Percentiles rank a stretch among this genome's conserved stretches.
Evolutionary conservation across 92 coral and sea anemone species (phyloP).

Genomic region (Diadumene lineata): DNA sequence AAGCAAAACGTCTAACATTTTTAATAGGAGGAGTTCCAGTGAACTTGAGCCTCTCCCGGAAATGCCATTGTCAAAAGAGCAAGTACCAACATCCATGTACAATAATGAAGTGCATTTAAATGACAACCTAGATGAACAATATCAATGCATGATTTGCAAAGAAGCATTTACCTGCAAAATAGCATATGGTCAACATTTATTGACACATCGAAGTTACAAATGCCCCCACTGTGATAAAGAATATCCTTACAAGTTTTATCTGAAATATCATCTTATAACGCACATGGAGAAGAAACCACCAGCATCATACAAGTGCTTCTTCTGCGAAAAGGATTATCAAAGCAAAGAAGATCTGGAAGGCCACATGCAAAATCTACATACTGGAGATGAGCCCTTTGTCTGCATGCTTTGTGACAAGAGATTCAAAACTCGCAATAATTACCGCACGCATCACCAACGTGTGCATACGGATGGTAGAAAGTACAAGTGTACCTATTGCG

Average conservation of each 20-base stretch:
- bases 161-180: neutral
- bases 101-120: neutral
- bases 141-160: neutral
- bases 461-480: neutral
- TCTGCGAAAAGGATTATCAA: neutral
- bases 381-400: neutral
- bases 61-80: neutral
- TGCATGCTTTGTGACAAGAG: neutral
- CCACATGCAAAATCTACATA: neutral
- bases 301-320: neutral
- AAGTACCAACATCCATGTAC: neutral
- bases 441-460: neutral
- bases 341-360: neutral
- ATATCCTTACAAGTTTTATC: neutral
- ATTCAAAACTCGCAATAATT: neutral
- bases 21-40: no score
- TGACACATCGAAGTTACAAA: constrained; percentile 1
- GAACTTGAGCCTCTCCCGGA: no score
- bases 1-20: no score
- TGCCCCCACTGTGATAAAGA: neutral
- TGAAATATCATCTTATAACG: neutral
- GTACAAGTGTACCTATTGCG: neutral
- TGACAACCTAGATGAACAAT: neutral
- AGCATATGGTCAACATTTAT: neutral
- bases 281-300: neutral